phyloP scores from a whole-genome alignment of 1,140 invertebrate species.

The Archivesica marissinica region DNA sequence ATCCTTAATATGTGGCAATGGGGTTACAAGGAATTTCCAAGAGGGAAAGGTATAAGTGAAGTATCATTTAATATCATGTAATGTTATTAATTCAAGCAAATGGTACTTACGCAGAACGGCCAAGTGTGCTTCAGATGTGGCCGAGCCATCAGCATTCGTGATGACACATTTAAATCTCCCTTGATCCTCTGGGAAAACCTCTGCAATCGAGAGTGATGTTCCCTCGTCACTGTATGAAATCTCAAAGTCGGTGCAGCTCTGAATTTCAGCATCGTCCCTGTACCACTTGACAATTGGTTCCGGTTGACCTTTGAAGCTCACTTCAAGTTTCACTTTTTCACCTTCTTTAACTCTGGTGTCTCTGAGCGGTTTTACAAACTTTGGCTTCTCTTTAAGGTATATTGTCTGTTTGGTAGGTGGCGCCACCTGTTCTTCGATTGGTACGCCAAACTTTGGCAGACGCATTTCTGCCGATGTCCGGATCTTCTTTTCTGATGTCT shows the following conservation, averaged over 20 bases:
- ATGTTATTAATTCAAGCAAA: background rate
- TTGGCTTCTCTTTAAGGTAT: slow-evolving; percentile 72
- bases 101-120: slow-evolving; percentile 78
- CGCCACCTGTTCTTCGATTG: slow-evolving; percentile 36
- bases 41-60: no score
- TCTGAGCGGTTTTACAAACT: slow-evolving; percentile 73
- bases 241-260: slow-evolving; percentile 79
- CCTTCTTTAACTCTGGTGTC: slow-evolving; percentile 88
- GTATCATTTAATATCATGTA: no score
- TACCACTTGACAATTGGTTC: slow-evolving; percentile 90
- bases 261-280: slow-evolving; percentile 87
- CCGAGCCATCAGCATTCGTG: slow-evolving; percentile 94
- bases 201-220: slow-evolving; percentile 92
- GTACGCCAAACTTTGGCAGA: slow-evolving; percentile 53
- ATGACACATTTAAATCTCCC: slow-evolving; percentile 97
- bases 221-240: slow-evolving; percentile 77
- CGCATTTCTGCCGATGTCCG: slow-evolving; percentile 37
- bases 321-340: slow-evolving; percentile 89
- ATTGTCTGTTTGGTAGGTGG: slow-evolving; percentile 57
- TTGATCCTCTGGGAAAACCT: slow-evolving; percentile 97
- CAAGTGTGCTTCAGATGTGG: slow-evolving; percentile 81
- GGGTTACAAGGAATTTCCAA: no score
- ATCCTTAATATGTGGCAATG: no score
- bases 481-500: slow-evolving; percentile 38
- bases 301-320: slow-evolving; percentile 90